phyloP scores from a whole-genome alignment of 53 echinoderm and acorn worm species.

The Zoroaster sp. region DNA sequence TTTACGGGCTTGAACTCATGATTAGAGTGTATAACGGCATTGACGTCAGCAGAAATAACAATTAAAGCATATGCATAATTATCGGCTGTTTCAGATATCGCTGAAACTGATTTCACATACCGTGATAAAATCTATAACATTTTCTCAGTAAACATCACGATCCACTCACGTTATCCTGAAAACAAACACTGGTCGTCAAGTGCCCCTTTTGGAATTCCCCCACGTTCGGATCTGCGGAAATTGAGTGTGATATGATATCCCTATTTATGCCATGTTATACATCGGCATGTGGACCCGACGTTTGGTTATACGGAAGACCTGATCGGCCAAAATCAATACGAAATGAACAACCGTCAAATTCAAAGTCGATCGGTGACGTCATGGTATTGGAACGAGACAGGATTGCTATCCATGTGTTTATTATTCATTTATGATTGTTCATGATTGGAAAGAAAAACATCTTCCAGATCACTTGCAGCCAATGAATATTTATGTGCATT shows the following conservation, averaged over 20 bases:
- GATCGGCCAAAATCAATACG: neutral
- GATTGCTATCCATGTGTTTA: neutral
- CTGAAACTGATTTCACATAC: neutral
- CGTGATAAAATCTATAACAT: slow-evolving; percentile 25
- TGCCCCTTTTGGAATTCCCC: slow-evolving; percentile 7
- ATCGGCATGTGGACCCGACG: neutral
- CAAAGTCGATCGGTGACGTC: slow-evolving; percentile 20
- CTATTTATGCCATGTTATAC: neutral
- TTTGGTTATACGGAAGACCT: neutral
- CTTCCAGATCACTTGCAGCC: too few species aligned
- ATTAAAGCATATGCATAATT: neutral
- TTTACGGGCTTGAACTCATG: too few species aligned
- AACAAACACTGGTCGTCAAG: slow-evolving; percentile 13
- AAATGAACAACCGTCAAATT: slow-evolving; percentile 16
- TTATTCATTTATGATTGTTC: neutral
- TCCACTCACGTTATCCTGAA: slow-evolving; percentile 9
- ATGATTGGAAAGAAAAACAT: neutral
- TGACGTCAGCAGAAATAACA: neutral
- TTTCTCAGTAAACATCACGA: slow-evolving; percentile 25
- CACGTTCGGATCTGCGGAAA: slow-evolving; percentile 22
- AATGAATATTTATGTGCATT: too few species aligned
- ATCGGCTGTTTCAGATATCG: neutral
- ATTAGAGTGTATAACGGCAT: too few species aligned
- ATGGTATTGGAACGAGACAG: neutral
- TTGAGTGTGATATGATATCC: neutral